Conservation (phyloP, 2,113 vertebrate species). For the Larimichthys polyactis region DNA sequence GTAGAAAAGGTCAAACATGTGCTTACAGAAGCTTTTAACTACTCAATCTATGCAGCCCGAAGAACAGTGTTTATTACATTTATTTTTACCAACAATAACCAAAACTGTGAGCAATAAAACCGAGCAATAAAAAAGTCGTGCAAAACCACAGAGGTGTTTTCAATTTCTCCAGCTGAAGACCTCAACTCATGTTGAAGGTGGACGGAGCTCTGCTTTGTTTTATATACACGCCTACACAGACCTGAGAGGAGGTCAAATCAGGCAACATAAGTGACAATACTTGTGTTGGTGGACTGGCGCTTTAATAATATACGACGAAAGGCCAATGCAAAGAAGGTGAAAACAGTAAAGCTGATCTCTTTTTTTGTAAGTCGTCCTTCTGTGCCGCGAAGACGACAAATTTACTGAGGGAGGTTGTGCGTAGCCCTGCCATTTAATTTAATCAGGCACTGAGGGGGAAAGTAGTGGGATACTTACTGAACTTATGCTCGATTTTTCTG, state of each 20-base stretch:
- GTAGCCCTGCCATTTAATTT: background rate
- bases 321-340: background rate
- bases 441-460: background rate
- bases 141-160: constrained; percentile 2
- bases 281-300: background rate
- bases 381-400: background rate
- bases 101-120: background rate
- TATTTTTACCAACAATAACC: background rate
- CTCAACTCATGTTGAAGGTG: background rate
- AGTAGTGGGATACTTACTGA: background rate
- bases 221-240: background rate
- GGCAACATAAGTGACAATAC: background rate
- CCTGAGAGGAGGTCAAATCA: background rate
- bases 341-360: background rate
- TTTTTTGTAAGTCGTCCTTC: background rate
- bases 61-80: background rate
- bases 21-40: background rate
- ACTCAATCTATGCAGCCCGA: background rate
- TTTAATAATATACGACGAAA: background rate
- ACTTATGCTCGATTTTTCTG: background rate
- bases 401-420: background rate
- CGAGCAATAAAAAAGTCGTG: background rate
- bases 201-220: background rate
- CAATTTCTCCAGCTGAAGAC: constrained; percentile 1
- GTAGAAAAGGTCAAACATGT: background rate